These are phyloP conservation scores for Egretta garzetta DNA, from an alignment of 2,113 vertebrate species.

Conservation along the genomic window DNA sequence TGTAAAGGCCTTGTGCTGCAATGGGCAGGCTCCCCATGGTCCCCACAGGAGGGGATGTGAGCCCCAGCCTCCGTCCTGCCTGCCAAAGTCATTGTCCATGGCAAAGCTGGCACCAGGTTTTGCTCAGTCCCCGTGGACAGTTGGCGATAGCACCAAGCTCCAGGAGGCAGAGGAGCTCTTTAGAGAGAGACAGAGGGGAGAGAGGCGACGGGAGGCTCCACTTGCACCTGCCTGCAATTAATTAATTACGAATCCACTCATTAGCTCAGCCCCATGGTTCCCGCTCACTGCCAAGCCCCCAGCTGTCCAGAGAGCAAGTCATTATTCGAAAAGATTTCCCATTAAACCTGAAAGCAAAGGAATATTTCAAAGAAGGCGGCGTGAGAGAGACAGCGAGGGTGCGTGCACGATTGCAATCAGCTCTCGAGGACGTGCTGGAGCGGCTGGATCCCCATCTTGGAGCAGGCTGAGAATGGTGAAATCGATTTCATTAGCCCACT, in stretches of 20 bases:
- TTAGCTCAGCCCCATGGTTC: constrained; percentile 44
- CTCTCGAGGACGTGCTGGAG: neutral
- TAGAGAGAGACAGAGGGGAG: neutral
- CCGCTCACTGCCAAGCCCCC: constrained; percentile 25
- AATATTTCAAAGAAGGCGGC: neutral
- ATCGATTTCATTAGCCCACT: neutral
- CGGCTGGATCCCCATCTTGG: neutral
- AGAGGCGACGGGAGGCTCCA: neutral
- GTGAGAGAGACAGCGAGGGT: neutral
- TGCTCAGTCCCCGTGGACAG: neutral
- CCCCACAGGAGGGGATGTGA: neutral
- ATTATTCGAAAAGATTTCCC: constrained; percentile 42
- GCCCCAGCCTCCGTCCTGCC: neutral
- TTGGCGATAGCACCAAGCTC: neutral
- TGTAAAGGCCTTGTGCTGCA: neutral
- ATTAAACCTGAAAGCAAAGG: constrained; percentile 1
- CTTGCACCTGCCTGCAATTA: constrained; percentile 65
- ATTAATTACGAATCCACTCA: constrained; percentile 61
- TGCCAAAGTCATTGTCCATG: neutral
- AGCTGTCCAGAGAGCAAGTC: constrained; percentile 34
- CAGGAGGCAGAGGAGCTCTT: neutral
- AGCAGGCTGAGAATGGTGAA: neutral
- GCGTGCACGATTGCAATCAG: neutral
- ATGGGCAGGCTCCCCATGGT: neutral
- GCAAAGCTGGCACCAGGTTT: neutral